Percentiles rank a stretch among this genome's conserved stretches.
Conservation (phyloP, 2,113 vertebrate species). For the Zootoca vivipara region DNA sequence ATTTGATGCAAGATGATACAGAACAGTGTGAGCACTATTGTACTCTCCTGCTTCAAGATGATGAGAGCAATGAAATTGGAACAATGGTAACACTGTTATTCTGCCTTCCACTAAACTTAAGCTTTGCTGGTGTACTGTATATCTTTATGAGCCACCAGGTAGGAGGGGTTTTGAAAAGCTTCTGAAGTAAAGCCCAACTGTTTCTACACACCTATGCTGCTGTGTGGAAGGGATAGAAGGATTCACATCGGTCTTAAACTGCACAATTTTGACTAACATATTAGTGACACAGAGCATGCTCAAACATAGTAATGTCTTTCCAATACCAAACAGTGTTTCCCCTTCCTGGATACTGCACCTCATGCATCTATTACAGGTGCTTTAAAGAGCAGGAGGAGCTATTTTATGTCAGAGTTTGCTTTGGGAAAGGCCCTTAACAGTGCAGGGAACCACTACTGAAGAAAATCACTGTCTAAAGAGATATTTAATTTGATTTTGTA, state of each 20-base stretch:
- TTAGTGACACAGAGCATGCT: not conserved
- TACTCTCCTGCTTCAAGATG: slow-evolving; percentile 56
- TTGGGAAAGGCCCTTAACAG: not conserved
- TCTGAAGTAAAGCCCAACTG: not conserved
- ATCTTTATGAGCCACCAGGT: not conserved
- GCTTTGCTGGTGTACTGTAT: not conserved
- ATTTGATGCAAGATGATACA: slow-evolving; percentile 71
- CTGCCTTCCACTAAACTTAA: not conserved
- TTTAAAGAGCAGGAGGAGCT: not conserved
- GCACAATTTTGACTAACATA: not conserved
- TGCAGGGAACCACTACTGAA: not conserved
- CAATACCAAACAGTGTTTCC: not conserved
- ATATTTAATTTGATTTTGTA: not conserved
- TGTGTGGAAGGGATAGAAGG: not conserved
- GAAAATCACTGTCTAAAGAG: not conserved
- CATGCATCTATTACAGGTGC: not conserved
- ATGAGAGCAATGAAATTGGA: slow-evolving; percentile 55
- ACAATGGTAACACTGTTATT: slow-evolving; percentile 59
- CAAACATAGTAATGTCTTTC: not conserved
- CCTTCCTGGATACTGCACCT: too few relatives aligned
- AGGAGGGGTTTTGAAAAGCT: not conserved
- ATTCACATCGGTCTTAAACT: not conserved
- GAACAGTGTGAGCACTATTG: slow-evolving; percentile 75
- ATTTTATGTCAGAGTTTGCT: not conserved
- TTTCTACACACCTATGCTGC: not conserved